Evolutionary conservation across 2,888 invertebrate genomes (phyloP).

Genomic region (Megalurothrips usitatus): DNA sequence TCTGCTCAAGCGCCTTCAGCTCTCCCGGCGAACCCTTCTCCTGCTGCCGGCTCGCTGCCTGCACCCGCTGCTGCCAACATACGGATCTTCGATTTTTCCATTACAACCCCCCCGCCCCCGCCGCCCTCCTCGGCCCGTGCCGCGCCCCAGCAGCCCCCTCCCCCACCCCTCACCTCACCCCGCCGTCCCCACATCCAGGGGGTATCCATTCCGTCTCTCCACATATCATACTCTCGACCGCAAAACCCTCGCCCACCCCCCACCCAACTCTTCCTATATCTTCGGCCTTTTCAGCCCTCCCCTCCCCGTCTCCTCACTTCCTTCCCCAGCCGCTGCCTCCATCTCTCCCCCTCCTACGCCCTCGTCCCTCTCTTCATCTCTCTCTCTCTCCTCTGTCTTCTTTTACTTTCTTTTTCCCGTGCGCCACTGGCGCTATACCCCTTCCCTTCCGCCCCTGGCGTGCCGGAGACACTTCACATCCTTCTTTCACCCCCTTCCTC

Average conservation of each 20-base stretch:
- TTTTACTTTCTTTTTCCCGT: background rate
- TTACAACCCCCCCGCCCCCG: background rate
- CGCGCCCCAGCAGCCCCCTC: background rate
- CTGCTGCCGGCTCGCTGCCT: background rate
- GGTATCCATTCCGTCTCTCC: conserved; percentile 21
- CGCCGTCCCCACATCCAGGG: background rate
- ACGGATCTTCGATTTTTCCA: conserved; percentile 24
- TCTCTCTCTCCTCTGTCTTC: background rate
- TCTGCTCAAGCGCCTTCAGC: background rate
- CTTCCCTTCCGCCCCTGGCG: background rate
- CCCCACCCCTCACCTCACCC: background rate
- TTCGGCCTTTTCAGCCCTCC: conserved; percentile 3
- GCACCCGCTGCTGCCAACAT: background rate
- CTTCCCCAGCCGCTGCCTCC: background rate
- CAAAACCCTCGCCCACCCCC: background rate
- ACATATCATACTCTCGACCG: conserved; percentile 26
- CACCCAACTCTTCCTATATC: conserved; percentile 7
- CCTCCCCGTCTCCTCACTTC: too few species aligned
- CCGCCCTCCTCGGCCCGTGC: background rate
- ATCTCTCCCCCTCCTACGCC: background rate
- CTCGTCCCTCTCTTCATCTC: too few species aligned
- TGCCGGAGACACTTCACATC: conserved; percentile 13
- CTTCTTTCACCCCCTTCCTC: background rate
- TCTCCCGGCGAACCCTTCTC: background rate
- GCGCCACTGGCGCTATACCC: background rate